Evolutionary conservation across 1,140 invertebrate species (phyloP), one percentile per base, ranked within the genome.

Genomic region (Diorhabda elongata): DNA sequence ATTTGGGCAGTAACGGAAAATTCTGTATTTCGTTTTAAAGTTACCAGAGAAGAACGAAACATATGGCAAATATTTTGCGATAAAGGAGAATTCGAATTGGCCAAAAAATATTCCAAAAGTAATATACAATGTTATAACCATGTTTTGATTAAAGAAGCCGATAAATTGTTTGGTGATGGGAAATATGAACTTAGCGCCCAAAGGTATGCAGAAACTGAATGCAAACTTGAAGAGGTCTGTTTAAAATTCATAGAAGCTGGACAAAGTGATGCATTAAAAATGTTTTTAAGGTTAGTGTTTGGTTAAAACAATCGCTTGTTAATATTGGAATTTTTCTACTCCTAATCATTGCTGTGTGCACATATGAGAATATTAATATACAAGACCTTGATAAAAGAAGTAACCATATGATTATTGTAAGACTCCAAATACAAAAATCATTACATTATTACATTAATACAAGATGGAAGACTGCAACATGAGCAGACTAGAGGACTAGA

Each of bases 191-290:
- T 90, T 73, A 96, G 95, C 82, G 97, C 96, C 0, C 82, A 90
- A 69, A 88, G 92, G 67, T 98, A 92, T 82, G 94, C 96, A 0
- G 88, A 94, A 75, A 96, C 94, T 0, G 88, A 93, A 74, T 90
- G 90, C n/a, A 93, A 94, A 8, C 98, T 98, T 82, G 96, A 98
- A 84, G 93, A 95, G 78, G 88, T 98, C 42, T 93, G 94, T 52
- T 83, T 98, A 0, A 98, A 98, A 81, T 98, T 98, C 81, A 85
- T 98, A 61, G 87, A 93, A 81, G 84, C 91, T 4, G 86, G 91
- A 64, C 86, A 97, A 79, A 90, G 93, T 66, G 87, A 92, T 77
- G 92, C 96, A 2, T 82, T 99, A 44, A 94, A 95, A 82, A 89
- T 89, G 11, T 98, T 95, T 80, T 82, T 98, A 5, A 85, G 87